Evolutionary conservation across 2,113 vertebrate genomes (phyloP).

Genomic region (Macquaria ambigua): DNA sequence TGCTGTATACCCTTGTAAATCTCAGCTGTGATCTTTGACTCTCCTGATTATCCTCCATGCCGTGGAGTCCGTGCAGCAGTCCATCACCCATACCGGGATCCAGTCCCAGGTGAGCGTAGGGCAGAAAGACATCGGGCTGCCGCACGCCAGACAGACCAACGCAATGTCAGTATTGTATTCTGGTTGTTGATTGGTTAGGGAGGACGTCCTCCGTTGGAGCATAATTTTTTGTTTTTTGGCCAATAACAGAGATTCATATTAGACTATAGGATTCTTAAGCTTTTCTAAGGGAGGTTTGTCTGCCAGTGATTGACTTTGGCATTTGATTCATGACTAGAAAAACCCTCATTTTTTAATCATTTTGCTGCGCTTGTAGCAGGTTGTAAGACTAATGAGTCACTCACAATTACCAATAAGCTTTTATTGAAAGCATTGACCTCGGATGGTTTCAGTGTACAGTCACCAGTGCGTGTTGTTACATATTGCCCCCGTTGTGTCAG

Average conservation of each 20-base stretch:
- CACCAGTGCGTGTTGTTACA: not conserved
- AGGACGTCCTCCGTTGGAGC: no score
- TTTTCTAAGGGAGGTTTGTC: not conserved
- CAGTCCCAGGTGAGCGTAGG: no score
- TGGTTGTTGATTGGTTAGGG: no score
- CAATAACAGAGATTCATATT: not conserved
- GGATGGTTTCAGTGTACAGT: conserved; percentile 1
- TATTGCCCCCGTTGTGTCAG: not conserved
- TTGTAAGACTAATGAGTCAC: not conserved
- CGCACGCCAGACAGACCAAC: no score
- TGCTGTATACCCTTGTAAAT: no score
- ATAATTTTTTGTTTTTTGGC: no score
- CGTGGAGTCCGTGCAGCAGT: no score
- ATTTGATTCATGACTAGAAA: not conserved
- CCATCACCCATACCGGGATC: no score
- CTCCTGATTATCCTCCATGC: no score
- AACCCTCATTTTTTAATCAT: not conserved
- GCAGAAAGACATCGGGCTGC: no score
- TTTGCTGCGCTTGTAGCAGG: not conserved
- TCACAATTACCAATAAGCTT: not conserved
- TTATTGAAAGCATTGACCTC: not conserved
- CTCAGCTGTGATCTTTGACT: no score
- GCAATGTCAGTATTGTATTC: no score
- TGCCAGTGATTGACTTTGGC: not conserved
- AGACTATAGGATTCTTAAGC: not conserved